Conservation (phyloP, 1,140 invertebrate genomes). For the Epicauta chinensis region DNA sequence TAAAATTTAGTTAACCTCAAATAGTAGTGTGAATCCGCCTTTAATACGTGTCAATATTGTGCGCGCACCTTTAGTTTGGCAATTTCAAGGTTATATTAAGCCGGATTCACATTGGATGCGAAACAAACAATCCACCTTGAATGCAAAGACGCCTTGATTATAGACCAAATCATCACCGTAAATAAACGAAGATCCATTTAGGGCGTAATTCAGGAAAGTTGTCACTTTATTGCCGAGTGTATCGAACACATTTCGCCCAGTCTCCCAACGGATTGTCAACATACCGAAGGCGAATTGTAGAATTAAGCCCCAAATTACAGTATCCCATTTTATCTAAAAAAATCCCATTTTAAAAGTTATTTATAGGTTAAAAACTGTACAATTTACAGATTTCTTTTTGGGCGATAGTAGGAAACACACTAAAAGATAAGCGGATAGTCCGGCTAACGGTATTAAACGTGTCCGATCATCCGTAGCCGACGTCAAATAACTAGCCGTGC, state of each 20-base stretch:
- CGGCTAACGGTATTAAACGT: slow-evolving; percentile 60
- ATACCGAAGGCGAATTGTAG: slow-evolving; percentile 85
- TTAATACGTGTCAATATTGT: no score
- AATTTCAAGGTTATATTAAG: no score
- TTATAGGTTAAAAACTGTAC: no score
- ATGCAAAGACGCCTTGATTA: slow-evolving; percentile 62
- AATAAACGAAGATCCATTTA: slow-evolving; percentile 75
- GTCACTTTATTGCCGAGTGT: slow-evolving; percentile 76
- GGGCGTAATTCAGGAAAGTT: slow-evolving; percentile 72
- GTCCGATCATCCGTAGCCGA: no score
- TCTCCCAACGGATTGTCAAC: slow-evolving; percentile 75
- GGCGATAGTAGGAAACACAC: slow-evolving; percentile 57
- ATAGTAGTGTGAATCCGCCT: no score
- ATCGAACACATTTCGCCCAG: slow-evolving; percentile 69
- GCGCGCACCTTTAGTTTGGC: no score
- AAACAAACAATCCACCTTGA: slow-evolving; percentile 58
- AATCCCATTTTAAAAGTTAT: no score
- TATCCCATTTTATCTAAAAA: background rate
- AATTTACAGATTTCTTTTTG: slow-evolving; percentile 48
- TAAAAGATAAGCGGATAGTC: slow-evolving; percentile 49
- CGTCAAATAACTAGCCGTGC: no score
- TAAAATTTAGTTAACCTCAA: no score
- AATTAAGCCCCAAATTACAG: slow-evolving; percentile 30
- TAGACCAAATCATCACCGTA: slow-evolving; percentile 68
- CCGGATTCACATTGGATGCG: no score